phyloP scores from a whole-genome alignment of 2,797 vertebrate species.

The Lates japonicus region DNA sequence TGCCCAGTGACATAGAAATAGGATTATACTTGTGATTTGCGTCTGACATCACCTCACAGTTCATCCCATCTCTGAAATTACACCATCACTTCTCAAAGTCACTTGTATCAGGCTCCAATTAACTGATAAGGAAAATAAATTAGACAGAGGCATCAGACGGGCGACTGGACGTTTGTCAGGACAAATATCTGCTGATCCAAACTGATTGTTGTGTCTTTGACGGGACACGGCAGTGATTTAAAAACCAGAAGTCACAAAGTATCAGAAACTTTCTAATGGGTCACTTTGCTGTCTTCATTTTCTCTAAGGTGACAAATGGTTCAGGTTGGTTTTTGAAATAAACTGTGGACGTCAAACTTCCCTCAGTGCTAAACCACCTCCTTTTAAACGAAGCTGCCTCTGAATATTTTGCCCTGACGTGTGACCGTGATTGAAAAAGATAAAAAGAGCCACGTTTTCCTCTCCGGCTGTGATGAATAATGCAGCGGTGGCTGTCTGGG shows the following conservation, averaged over 20 bases:
- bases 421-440: slow-evolving; percentile 47
- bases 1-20: neutral
- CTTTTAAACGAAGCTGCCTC: slow-evolving; percentile 5
- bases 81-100: slow-evolving; percentile 24
- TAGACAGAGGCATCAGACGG: slow-evolving; percentile 2
- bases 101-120: slow-evolving; percentile 45
- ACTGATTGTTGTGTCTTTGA: neutral
- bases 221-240: neutral
- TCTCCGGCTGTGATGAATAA: slow-evolving; percentile 51
- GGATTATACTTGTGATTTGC: slow-evolving; percentile 22
- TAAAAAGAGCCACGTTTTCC: slow-evolving; percentile 30
- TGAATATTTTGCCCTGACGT: slow-evolving; percentile 37
- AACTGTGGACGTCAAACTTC: neutral
- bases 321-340: slow-evolving; percentile 18
- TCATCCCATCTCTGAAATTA: slow-evolving; percentile 12
- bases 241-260: neutral
- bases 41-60: neutral
- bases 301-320: neutral
- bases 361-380: neutral
- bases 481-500: slow-evolving; percentile 39
- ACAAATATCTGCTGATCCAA: slow-evolving; percentile 33
- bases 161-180: slow-evolving; percentile 9
- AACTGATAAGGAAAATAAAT: slow-evolving; percentile 58
- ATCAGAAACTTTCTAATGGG: neutral
- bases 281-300: neutral